Conservation (phyloP, 2,888 invertebrate genomes). For the Steinernema scapterisci region DNA sequence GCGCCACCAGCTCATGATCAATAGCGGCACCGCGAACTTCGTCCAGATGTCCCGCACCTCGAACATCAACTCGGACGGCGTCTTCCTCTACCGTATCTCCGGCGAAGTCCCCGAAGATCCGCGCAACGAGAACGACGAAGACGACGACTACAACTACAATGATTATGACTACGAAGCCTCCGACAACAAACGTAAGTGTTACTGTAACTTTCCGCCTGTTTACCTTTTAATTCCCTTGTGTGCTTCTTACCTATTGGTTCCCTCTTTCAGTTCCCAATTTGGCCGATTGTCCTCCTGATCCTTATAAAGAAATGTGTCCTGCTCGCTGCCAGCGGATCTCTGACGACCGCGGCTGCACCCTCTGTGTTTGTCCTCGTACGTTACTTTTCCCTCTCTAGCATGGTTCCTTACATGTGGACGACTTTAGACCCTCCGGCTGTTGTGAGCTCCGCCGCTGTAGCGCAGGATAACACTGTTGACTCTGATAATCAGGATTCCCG, state of each 20-base stretch:
- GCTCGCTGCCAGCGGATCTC: slow-evolving; percentile 52
- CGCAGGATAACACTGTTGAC: slow-evolving; percentile 16
- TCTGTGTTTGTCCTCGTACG: slow-evolving; percentile 62
- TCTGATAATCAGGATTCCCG: neutral
- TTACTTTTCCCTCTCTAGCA: neutral
- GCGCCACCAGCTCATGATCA: slow-evolving; percentile 77
- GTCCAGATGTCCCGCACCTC: slow-evolving; percentile 82
- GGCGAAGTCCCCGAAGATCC: slow-evolving; percentile 59
- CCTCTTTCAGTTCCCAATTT: neutral
- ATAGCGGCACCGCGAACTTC: slow-evolving; percentile 89
- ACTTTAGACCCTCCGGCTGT: slow-evolving; percentile 13
- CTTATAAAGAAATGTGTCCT: slow-evolving; percentile 59
- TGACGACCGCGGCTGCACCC: slow-evolving; percentile 59
- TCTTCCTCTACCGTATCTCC: slow-evolving; percentile 81
- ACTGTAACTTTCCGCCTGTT: neutral
- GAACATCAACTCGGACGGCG: slow-evolving; percentile 82
- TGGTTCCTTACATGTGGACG: neutral
- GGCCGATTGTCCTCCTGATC: slow-evolving; percentile 60
- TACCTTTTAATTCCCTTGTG: too few relatives aligned
- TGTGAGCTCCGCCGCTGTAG: slow-evolving; percentile 2
- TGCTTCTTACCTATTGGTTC: slow-evolving; percentile 2
- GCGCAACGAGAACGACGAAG: slow-evolving; percentile 37
- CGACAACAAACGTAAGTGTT: slow-evolving; percentile 21
- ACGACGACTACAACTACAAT: slow-evolving; percentile 56
- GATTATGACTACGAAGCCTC: slow-evolving; percentile 50